phyloP scores from a whole-genome alignment of 2,888 invertebrate species.

The Rhingia rostrata region DNA sequence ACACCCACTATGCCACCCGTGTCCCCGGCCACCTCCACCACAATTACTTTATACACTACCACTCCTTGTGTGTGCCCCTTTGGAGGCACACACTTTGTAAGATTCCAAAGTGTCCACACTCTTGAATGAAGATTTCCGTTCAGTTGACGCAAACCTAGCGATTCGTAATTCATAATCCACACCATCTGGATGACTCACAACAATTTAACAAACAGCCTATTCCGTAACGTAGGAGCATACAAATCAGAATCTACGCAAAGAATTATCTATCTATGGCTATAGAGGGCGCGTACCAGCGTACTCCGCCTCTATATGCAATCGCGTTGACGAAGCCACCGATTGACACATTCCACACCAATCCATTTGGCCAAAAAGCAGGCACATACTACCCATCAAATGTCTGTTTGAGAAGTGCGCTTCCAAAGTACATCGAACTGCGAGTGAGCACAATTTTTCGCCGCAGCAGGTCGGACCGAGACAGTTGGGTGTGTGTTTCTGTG shows the following conservation, averaged over 20 bases:
- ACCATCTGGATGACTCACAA: slow-evolving; percentile 75
- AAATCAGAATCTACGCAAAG: slow-evolving; percentile 52
- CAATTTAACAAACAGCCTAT: slow-evolving; percentile 72
- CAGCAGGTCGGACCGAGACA: slow-evolving; percentile 11
- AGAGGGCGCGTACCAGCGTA: not conserved
- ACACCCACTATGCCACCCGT: slow-evolving; percentile 1
- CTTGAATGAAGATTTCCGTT: slow-evolving; percentile 74
- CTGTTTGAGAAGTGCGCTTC: slow-evolving; percentile 61
- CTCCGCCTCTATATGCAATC: slow-evolving; percentile 16
- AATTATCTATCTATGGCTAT: slow-evolving; percentile 8
- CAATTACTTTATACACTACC: not conserved
- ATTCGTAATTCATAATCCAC: slow-evolving; percentile 74
- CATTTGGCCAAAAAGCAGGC: slow-evolving; percentile 68
- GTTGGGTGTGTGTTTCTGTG: slow-evolving; percentile 44
- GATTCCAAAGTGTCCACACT: slow-evolving; percentile 72
- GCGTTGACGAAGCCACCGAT: slow-evolving; percentile 18
- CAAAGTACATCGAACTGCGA: slow-evolving; percentile 62
- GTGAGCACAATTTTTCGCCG: slow-evolving; percentile 1
- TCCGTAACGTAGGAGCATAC: slow-evolving; percentile 62
- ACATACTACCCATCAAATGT: slow-evolving; percentile 49
- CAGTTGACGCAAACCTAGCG: slow-evolving; percentile 64
- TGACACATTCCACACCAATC: slow-evolving; percentile 69
- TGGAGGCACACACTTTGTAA: slow-evolving; percentile 41
- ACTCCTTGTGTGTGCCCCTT: slow-evolving; percentile 54
- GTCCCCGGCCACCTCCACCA: slow-evolving; percentile 13